phyloP scores from a whole-genome alignment of 2,888 invertebrate species.

The Venusia cambrica region DNA sequence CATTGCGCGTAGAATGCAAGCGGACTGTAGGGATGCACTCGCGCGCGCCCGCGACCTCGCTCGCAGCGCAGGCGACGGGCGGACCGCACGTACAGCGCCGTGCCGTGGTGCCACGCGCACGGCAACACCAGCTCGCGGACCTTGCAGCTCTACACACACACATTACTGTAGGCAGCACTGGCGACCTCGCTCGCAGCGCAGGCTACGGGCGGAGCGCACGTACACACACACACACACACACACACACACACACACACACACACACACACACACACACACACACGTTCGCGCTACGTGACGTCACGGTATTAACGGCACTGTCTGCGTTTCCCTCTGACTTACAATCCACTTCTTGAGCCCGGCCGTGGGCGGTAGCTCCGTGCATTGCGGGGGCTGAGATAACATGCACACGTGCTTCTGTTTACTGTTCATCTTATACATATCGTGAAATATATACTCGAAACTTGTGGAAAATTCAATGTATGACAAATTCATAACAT shows the following conservation, averaged over 20 bases:
- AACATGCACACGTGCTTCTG: slow-evolving; percentile 49
- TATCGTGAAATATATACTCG: neutral
- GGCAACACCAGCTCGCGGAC: slow-evolving; percentile 28
- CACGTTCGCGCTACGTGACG: neutral
- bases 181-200: too few relatives aligned
- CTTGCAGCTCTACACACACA: neutral
- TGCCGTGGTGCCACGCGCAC: slow-evolving; percentile 47
- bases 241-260: too few relatives aligned
- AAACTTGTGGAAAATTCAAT: too few relatives aligned
- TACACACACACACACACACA: too few relatives aligned
- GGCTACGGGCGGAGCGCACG: too few relatives aligned
- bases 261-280: too few relatives aligned
- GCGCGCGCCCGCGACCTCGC: slow-evolving; percentile 33
- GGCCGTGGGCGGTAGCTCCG: slow-evolving; percentile 43
- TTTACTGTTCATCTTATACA: slow-evolving; percentile 3
- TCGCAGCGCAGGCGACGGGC: slow-evolving; percentile 44
- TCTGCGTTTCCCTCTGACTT: neutral
- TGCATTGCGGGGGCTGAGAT: slow-evolving; percentile 29
- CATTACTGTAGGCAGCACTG: too few relatives aligned
- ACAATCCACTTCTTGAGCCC: slow-evolving; percentile 20
- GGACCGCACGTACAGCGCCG: slow-evolving; percentile 41
- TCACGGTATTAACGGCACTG: neutral
- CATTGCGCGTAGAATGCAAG: slow-evolving; percentile 47
- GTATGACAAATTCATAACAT: too few relatives aligned
- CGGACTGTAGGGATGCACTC: slow-evolving; percentile 56